A percentile compares a stretch with the other conserved stretches of the same genome.
Conservation (phyloP, 2,888 invertebrate species). For the Tiliacea aurago region DNA sequence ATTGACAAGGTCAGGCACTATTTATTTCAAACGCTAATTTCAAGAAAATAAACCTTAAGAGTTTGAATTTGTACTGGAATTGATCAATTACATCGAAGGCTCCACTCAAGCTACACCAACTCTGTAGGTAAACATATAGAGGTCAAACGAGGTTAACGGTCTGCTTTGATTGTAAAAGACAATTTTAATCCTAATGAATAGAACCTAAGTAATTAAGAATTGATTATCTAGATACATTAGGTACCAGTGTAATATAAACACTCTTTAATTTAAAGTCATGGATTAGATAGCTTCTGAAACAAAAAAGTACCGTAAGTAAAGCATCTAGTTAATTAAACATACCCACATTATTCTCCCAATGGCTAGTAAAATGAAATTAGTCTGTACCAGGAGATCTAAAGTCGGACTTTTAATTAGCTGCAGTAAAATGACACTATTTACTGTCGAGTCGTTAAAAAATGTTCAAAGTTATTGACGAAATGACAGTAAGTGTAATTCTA, state of each 20-base stretch:
- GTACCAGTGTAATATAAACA: constrained; percentile 13
- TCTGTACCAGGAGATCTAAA: background rate
- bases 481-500: too few relatives aligned
- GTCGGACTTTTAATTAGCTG: too few relatives aligned
- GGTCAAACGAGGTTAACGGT: constrained; percentile 36
- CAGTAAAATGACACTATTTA: too few relatives aligned
- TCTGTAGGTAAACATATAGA: background rate
- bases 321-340: constrained; percentile 28
- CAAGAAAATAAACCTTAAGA: background rate
- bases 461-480: too few relatives aligned
- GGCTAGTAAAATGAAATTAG: constrained; percentile 15
- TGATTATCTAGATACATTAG: background rate
- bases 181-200: constrained; percentile 14
- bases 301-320: constrained; percentile 13
- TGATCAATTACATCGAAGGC: constrained; percentile 26
- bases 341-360: constrained; percentile 22
- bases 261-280: constrained; percentile 22
- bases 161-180: constrained; percentile 22
- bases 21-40: background rate
- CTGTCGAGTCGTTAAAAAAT: too few relatives aligned
- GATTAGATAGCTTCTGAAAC: background rate
- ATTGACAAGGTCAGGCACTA: background rate
- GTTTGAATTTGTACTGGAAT: background rate
- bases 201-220: constrained; percentile 3
- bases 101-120: background rate